Base-by-base conservation (phyloP, 2,797 vertebrate species). In the Pyrocephalus nanus region DNA sequence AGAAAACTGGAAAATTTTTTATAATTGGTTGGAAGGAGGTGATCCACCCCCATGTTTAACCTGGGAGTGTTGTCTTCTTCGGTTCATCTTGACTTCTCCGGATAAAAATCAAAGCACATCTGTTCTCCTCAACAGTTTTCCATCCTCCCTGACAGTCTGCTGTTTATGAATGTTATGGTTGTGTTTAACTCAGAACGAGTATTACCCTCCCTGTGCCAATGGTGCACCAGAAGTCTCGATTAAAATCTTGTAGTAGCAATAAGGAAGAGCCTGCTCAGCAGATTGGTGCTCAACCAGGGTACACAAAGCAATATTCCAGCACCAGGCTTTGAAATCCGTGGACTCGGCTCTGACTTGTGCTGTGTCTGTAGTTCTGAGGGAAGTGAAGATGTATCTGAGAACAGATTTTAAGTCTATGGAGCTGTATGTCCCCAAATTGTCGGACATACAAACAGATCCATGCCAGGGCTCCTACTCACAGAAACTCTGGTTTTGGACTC, bases 71-170 rank as follows among this genome's bases (percentile, higher is more conserved):
- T 36, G 32, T 83, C 67, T 86, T 30, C 17, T 93, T 87, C 43
- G 88, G 50, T 75, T 87, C 50, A 11, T 79, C 54, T 69, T 54
- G 75, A 78, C 66, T 91, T 86, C 71, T 85, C 38, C 43, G 55
- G 81, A 77, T 66, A 54, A 89, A 91, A 87, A 80, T 87, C 61
- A 92, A 73, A 88, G 30, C n/a, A 86, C 54, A 40, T 86, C 91
- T 95, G 45, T 76, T 95, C 67, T 38, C 29, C 74, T 69, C n/a
- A 43, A 40, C 29, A 36, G n/a, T 71, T 84, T 67, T 66, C 36
- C 27, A 29, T 57, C 42, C 50, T 93, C 9, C 6, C 51, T 77
- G 58, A 34, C 43, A 77, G 57, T 67, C 54, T 75, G 47, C 57
- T 89, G 17, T 71, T 69, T 74, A 82, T 51, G 50, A 87, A 38